Evolutionary conservation across 2,888 invertebrate species (phyloP), one percentile per base, ranked within the genome.

Genomic region (Strigamia transsilvanica): DNA sequence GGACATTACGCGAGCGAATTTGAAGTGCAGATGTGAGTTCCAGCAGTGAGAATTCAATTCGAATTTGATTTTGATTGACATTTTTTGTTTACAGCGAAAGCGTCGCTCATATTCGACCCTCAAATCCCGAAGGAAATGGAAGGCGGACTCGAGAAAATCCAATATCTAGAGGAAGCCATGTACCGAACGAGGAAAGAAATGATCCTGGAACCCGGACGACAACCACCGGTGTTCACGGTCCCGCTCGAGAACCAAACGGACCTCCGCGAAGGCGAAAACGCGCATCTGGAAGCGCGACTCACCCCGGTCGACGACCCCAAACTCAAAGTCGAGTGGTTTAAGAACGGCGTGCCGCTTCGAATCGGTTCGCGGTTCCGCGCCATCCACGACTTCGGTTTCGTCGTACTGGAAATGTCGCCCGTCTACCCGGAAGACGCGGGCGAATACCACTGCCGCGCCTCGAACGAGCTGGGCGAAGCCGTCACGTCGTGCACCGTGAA

Each of bases 361-460:
- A 85, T 85, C 34, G 85, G 97, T 83, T 95, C 97, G 12, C 91
- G 97, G 85, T 97, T 97, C 91, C 94, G 98, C 85, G 97, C 98
- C 41, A 96, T 97, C 92, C 95, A 97, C 87, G 98, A 99, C 89
- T 98, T 99, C 88, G 98, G 99, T 83, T 98, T 97, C 87, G 98
- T 97, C 38, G 97, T 98, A 85, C 91, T 99, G 84, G 98, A 99
- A 91, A 98, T 99, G 86, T 95, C 97, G 10, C 98, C 98, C 0
- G 97, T 98, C 13, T 97, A 97, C 87, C 96, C 97, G 0, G 97
- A 97, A 90, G 98, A 99, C 88, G 94, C 96, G 34, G 98, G 97
- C 7, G 88, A 88, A 61, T 87, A 87, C 82, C 85, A 85, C 66
- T 96, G 96, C 89, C 91, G 96, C 86, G 96, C 96, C 21, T 92